A percentile compares a stretch with the other conserved stretches of the same genome.
Evolutionary conservation across 2,113 vertebrate species (phyloP).

Genomic region (Pangasianodon hypophthalmus): DNA sequence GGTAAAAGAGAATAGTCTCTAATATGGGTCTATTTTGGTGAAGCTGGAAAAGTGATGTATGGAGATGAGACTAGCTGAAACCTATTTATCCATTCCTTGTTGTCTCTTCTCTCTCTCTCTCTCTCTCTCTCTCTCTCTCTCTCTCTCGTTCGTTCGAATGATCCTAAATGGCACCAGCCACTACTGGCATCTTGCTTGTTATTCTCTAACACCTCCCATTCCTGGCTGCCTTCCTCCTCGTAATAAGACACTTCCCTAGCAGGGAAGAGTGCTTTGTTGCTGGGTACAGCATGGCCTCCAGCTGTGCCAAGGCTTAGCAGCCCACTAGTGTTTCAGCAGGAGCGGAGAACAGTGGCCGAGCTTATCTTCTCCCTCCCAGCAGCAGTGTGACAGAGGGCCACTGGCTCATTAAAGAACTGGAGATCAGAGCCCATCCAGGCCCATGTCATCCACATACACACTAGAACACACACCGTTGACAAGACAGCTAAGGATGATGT

Average conservation of each 20-base stretch:
- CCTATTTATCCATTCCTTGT: neutral
- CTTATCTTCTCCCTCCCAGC: slow-evolving; percentile 77
- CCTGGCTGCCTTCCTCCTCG: slow-evolving; percentile 53
- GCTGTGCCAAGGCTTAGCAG: slow-evolving; percentile 64
- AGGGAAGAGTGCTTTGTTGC: slow-evolving; percentile 65
- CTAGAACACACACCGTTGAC: slow-evolving; percentile 17
- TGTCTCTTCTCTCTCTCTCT: slow-evolving; percentile 30
- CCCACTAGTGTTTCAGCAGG: slow-evolving; percentile 68
- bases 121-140: slow-evolving; percentile 37
- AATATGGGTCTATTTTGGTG: slow-evolving; percentile 1
- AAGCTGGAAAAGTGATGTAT: slow-evolving; percentile 1
- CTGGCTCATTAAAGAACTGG: slow-evolving; percentile 73
- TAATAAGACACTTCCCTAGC: slow-evolving; percentile 71
- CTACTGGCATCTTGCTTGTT: slow-evolving; percentile 36
- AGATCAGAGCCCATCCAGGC: slow-evolving; percentile 65
- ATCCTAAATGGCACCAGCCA: slow-evolving; percentile 10
- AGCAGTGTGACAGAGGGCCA: slow-evolving; percentile 72
- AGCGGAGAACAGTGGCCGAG: slow-evolving; percentile 66
- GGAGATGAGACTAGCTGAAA: slow-evolving; percentile 8
- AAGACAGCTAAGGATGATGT: slow-evolving; percentile 39
- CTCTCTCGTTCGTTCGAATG: neutral
- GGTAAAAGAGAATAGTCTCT: neutral
- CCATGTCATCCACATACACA: slow-evolving; percentile 30
- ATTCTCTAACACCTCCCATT: slow-evolving; percentile 55
- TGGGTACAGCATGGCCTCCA: slow-evolving; percentile 40